Evolutionary conservation across 2,888 invertebrate genomes (phyloP).

Genomic region (Orthosia gracilis): DNA sequence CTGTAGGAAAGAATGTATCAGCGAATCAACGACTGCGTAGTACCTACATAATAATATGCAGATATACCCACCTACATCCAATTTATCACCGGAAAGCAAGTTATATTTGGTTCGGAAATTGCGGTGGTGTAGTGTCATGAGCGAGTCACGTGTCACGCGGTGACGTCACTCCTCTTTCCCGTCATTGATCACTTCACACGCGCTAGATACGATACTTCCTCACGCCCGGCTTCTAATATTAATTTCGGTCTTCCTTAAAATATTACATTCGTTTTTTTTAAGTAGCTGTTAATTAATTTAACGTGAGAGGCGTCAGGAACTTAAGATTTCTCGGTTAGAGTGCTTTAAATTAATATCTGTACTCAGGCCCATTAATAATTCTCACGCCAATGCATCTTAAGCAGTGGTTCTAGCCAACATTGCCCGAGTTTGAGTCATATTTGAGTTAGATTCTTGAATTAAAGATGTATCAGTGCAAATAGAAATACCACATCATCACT

Average conservation of each 20-base stretch:
- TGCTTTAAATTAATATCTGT: slow-evolving; percentile 34
- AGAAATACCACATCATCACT: too few relatives aligned
- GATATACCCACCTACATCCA: slow-evolving; percentile 48
- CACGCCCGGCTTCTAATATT: slow-evolving; percentile 62
- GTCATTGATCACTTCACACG: slow-evolving; percentile 68
- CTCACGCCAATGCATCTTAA: not conserved
- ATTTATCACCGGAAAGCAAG: slow-evolving; percentile 67
- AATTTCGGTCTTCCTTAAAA: slow-evolving; percentile 63
- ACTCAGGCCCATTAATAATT: slow-evolving; percentile 7
- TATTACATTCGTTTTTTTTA: slow-evolving; percentile 62
- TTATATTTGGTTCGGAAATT: slow-evolving; percentile 70
- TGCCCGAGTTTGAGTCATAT: not conserved
- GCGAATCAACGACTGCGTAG: slow-evolving; percentile 28
- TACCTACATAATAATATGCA: not conserved
- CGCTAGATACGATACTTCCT: slow-evolving; percentile 66
- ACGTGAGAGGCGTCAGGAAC: slow-evolving; percentile 32
- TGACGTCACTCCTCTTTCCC: slow-evolving; percentile 63
- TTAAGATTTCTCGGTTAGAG: slow-evolving; percentile 15
- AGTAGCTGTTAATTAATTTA: slow-evolving; percentile 60
- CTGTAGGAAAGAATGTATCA: slow-evolving; percentile 25
- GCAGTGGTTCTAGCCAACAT: not conserved
- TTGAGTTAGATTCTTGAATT: not conserved
- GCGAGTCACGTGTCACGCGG: slow-evolving; percentile 62
- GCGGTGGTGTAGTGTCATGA: slow-evolving; percentile 63
- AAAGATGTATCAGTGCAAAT: not conserved